phyloP scores from a whole-genome alignment of 2,888 invertebrate genomes.

The Amorpha juglandis region DNA sequence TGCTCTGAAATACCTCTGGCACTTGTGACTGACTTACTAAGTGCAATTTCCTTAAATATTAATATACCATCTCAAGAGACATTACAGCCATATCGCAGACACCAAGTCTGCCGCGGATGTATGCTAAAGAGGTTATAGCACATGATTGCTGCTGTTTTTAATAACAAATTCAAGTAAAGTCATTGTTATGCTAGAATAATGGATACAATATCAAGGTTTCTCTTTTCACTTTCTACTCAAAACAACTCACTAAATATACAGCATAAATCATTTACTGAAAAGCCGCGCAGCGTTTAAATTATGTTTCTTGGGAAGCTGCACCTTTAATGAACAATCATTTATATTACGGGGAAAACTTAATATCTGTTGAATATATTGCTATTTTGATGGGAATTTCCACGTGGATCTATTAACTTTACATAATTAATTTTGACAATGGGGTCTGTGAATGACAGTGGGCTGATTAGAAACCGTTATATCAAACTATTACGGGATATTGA shows the following conservation, averaged over 20 bases:
- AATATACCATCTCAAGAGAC: too few species aligned
- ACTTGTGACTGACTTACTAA: too few species aligned
- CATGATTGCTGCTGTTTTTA: too few species aligned
- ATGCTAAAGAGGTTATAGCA: too few species aligned
- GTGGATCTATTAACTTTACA: conserved; percentile 3
- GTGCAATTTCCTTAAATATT: too few species aligned
- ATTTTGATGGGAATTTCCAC: background rate
- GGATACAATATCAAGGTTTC: too few species aligned
- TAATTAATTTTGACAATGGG: background rate
- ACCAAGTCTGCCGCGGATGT: too few species aligned
- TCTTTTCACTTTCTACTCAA: too few species aligned
- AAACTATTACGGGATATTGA: background rate
- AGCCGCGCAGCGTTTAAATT: background rate
- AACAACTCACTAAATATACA: background rate
- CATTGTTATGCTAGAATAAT: too few species aligned
- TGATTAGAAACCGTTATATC: background rate
- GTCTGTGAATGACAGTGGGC: background rate
- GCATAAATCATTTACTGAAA: background rate
- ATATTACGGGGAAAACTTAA: background rate
- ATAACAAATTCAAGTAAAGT: too few species aligned
- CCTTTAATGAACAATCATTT: conserved; percentile 17
- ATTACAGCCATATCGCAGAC: too few species aligned
- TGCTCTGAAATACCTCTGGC: too few species aligned
- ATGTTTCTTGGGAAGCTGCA: background rate
- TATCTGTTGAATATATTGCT: background rate